Evolutionary conservation across 92 coral and sea anemone genomes (phyloP), one percentile per base, ranked within the genome.

Genomic region (Porites evermanni): DNA sequence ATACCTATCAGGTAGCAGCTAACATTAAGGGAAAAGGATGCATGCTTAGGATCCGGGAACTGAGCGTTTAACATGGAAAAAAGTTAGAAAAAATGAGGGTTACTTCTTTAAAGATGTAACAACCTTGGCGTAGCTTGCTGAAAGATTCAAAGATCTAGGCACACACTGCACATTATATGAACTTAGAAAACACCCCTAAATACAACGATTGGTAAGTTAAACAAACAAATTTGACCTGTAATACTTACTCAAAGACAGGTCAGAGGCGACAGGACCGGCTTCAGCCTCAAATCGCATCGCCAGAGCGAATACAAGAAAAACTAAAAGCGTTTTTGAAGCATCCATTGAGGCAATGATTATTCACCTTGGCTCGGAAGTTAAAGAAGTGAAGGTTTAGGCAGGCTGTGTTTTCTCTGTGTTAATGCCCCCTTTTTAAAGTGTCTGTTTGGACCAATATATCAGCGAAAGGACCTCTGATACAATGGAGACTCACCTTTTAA

Each of bases 191-290:
- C 16, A 56, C 4, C 61, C 61, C 61, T 11, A 38, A 4, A 0
- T 38, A 38, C 0, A 38, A 38, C 47, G 61, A 56, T 56, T 11
- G 0, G 61, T 11, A 56, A 14, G 16, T 3, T 14, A 11, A 2
- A 12, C 12, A 56, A 11, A 56, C 61, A 56, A 14, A 11, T 14
- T 2, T 23, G 7, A 24, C 6, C 12, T 24, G 12, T 13, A 53
- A 71, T 8, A 71, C 75, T 38, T 32, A 71, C 75, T n/a, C 14
- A 71, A 50, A 32, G 75, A 14, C 61, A 56, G 61, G 56, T 71
- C 75, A 14, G 44, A 53, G 75, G 44, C 6, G 10, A 44, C 2
- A 16, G 75, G 75, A 44, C 75, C n/a, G 21, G 75, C 54, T 47
- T 71, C 56, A 12, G 11, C 20, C 56, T 71, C 54, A 71, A 71